Conservation (phyloP, 2,797 vertebrate genomes). For the Hippoglossus hippoglossus region DNA sequence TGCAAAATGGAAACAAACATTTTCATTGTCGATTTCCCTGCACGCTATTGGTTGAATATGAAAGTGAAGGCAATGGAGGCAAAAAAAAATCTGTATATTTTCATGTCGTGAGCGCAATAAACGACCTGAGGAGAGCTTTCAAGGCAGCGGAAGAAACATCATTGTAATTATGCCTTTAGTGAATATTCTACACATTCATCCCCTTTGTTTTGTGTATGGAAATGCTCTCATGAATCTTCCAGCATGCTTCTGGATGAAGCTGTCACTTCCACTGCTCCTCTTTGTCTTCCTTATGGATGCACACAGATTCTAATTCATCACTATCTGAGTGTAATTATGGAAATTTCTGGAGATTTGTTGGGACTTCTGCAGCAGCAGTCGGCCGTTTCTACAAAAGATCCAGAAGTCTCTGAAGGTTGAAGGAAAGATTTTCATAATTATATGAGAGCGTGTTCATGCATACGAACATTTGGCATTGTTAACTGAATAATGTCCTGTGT, state of each 20-base stretch:
- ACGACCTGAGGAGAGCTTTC: slow-evolving; percentile 53
- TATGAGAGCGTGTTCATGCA: slow-evolving; percentile 36
- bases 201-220: slow-evolving; percentile 63
- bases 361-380: slow-evolving; percentile 47
- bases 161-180: slow-evolving; percentile 60
- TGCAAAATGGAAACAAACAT: slow-evolving; percentile 45
- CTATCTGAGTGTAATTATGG: slow-evolving; percentile 69
- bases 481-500: slow-evolving; percentile 42
- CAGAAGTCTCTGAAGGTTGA: slow-evolving; percentile 43
- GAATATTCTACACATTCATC: slow-evolving; percentile 59
- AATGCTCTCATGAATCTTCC: slow-evolving; percentile 69
- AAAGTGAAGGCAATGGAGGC: slow-evolving; percentile 31
- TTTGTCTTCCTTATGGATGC: slow-evolving; percentile 59
- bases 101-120: slow-evolving; percentile 38
- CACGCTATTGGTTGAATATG: slow-evolving; percentile 20
- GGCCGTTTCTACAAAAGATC: slow-evolving; percentile 49
- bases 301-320: slow-evolving; percentile 70
- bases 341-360: slow-evolving; percentile 70
- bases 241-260: slow-evolving; percentile 66
- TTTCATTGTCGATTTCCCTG: slow-evolving; percentile 29
- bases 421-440: slow-evolving; percentile 52
- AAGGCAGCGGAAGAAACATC: slow-evolving; percentile 56
- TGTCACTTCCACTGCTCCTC: slow-evolving; percentile 65
- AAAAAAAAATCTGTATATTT: slow-evolving; percentile 22
- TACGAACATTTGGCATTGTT: slow-evolving; percentile 39